Conservation (phyloP, 2,113 vertebrate genomes). For the Suricata suricatta region DNA sequence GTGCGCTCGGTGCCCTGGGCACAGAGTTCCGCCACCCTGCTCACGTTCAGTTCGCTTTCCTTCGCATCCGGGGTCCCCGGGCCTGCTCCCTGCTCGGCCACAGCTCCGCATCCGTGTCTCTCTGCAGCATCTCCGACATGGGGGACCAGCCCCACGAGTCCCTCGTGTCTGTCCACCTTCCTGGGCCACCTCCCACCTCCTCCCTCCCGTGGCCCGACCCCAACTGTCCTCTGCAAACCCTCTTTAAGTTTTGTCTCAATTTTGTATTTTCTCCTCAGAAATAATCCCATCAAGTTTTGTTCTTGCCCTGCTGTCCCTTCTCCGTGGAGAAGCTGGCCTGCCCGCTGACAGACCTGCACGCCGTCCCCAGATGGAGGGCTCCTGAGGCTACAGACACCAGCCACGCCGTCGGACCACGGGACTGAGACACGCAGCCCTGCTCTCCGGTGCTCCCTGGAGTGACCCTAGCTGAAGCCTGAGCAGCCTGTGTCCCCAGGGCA, state of each 20-base stretch:
- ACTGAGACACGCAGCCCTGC: not conserved
- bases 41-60: too few relatives aligned
- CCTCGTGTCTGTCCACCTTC: not conserved
- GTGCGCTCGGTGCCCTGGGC: too few relatives aligned
- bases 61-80: too few relatives aligned
- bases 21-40: too few relatives aligned
- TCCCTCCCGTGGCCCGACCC: not conserved
- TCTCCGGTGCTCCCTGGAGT: not conserved
- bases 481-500: too few relatives aligned
- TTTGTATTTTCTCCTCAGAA: not conserved
- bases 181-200: rapidly evolving
- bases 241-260: not conserved
- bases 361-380: rapidly evolving
- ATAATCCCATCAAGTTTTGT: not conserved
- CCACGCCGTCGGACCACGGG: rapidly evolving
- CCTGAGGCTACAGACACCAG: rapidly evolving
- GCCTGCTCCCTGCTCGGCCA: too few relatives aligned
- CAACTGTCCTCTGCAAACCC: not conserved
- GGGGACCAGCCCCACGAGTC: rapidly evolving
- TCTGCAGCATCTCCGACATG: too few relatives aligned
- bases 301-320: not conserved
- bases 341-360: rapidly evolving
- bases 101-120: too few relatives aligned
- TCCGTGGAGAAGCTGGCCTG: not conserved
- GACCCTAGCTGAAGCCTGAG: rapidly evolving